These are phyloP conservation scores for Onychostruthus taczanowskii DNA, from an alignment of 2,113 vertebrate genomes.

Conservation along the genomic window DNA sequence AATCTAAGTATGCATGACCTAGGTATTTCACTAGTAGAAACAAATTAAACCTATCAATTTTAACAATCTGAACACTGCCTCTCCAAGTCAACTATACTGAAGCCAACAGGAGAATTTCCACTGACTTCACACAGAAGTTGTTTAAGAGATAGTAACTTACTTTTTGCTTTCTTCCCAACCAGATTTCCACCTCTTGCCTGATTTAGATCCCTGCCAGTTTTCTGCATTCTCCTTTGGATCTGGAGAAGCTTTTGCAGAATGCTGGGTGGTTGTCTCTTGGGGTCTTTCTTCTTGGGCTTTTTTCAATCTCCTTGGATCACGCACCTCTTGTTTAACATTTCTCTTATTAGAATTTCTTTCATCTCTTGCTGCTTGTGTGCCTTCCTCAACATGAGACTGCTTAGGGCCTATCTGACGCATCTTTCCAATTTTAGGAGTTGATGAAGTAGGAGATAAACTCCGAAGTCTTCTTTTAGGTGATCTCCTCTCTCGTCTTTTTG, in stretches of 20 bases:
- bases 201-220: constrained; percentile 80
- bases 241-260: constrained; percentile 74
- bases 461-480: constrained; percentile 87
- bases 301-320: constrained; percentile 83
- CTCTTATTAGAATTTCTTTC: constrained; percentile 81
- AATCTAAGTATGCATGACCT: background rate
- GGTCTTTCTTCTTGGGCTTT: constrained; percentile 82
- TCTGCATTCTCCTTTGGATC: constrained; percentile 85
- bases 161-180: constrained; percentile 96
- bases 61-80: background rate
- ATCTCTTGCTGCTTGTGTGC: constrained; percentile 73
- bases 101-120: background rate
- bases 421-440: constrained; percentile 80
- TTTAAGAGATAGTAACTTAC: constrained; percentile 73
- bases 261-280: constrained; percentile 71
- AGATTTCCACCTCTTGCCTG: constrained; percentile 89
- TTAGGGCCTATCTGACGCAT: constrained; percentile 74
- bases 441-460: constrained; percentile 83
- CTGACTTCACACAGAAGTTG: background rate
- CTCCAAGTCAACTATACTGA: background rate
- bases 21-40: background rate
- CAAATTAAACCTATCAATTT: background rate
- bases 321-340: constrained; percentile 74
- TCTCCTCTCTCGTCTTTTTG: constrained; percentile 88
- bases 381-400: constrained; percentile 74